phyloP scores from a whole-genome alignment of 2,797 vertebrate species.

The Pangasius djambal region DNA sequence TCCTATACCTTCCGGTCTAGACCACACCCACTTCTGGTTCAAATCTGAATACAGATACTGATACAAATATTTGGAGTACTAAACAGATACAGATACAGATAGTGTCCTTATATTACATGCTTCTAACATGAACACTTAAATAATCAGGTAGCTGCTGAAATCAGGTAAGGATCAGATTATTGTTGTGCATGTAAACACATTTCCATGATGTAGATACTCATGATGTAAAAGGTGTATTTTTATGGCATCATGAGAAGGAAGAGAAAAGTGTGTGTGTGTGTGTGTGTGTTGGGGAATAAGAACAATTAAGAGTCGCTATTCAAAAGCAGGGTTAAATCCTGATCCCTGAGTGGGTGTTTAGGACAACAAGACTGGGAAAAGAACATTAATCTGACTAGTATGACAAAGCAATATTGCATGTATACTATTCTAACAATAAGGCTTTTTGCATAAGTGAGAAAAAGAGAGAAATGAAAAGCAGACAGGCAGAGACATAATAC shows the following conservation, averaged over 20 bases:
- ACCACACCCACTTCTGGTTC: neutral
- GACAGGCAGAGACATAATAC: neutral
- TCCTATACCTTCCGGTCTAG: neutral
- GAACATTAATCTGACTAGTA: neutral
- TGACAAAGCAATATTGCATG: neutral
- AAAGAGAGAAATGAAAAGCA: neutral
- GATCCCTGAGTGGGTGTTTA: slow-evolving; percentile 25
- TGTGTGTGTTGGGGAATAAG: slow-evolving; percentile 9
- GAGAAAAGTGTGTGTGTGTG: neutral
- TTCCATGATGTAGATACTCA: neutral
- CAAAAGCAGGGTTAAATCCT: slow-evolving; percentile 16
- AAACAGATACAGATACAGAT: neutral
- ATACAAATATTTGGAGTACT: neutral
- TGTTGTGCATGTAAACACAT: neutral
- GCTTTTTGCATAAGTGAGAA: neutral
- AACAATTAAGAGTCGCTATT: slow-evolving; percentile 1
- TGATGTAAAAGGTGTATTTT: neutral
- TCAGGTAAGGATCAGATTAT: neutral
- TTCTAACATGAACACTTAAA: neutral
- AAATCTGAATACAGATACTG: neutral
- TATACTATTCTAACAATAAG: neutral
- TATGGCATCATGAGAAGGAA: neutral
- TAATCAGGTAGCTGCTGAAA: neutral
- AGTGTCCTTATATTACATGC: neutral
- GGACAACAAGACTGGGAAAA: slow-evolving; percentile 13